phyloP scores from a whole-genome alignment of 2,888 invertebrate genomes.

The Melangyna quadrimaculata region DNA sequence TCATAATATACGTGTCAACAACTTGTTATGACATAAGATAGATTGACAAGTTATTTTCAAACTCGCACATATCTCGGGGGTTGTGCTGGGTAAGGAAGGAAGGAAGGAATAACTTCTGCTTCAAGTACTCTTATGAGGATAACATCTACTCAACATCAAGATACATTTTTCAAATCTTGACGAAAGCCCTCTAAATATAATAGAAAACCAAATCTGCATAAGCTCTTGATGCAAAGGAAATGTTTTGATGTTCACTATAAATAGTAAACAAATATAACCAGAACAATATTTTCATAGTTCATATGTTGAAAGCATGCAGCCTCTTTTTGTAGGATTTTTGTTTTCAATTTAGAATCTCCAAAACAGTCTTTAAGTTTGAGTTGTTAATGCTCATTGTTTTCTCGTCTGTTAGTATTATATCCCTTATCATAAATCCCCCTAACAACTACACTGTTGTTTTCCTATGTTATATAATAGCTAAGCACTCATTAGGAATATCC shows the following conservation, averaged over 20 bases:
- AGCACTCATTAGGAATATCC: conserved; percentile 6
- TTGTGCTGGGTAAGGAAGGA: background rate
- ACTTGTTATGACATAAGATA: background rate
- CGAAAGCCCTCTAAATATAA: background rate
- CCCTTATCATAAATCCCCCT: background rate
- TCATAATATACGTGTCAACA: conserved; percentile 12
- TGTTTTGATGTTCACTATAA: background rate
- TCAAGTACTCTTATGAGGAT: background rate
- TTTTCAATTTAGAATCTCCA: conserved; percentile 2
- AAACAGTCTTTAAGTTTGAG: background rate
- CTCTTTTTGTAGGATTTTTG: background rate
- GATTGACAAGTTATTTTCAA: conserved; percentile 2
- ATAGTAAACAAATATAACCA: too few relatives aligned
- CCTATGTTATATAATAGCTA: background rate
- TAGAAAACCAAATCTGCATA: background rate
- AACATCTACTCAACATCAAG: background rate
- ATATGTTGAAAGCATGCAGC: background rate
- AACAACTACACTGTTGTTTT: background rate
- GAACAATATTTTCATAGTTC: background rate
- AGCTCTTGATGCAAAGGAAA: background rate
- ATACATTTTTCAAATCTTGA: background rate
- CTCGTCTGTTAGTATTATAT: background rate
- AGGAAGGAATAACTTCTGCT: background rate
- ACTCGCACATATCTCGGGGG: background rate
- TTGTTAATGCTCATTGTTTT: background rate